Evolutionary conservation across 1,140 invertebrate genomes (phyloP).

Genomic region (Bombus fervidus): DNA sequence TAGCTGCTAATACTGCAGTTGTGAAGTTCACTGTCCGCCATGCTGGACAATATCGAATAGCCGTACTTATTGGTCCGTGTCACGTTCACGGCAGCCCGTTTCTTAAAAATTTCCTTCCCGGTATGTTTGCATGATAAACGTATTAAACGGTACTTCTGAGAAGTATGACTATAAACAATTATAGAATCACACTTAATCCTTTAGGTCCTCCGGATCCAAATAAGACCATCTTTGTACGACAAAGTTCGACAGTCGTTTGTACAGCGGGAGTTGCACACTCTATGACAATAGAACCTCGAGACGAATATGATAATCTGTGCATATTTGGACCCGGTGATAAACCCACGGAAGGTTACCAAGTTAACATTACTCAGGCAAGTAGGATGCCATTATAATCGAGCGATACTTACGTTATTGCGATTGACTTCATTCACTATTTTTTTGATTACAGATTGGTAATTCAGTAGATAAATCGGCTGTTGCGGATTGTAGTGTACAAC

Average conservation of each 20-base stretch:
- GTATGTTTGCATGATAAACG: slow-evolving; percentile 73
- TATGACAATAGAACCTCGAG: slow-evolving; percentile 93
- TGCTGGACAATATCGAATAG: slow-evolving; percentile 93
- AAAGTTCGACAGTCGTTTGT: slow-evolving; percentile 93
- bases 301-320: slow-evolving; percentile 94
- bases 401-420: neutral
- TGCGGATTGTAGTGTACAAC: slow-evolving; percentile 84
- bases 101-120: slow-evolving; percentile 86
- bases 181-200: neutral
- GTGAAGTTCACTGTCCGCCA: slow-evolving; percentile 96
- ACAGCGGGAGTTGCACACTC: slow-evolving; percentile 89
- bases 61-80: slow-evolving; percentile 89
- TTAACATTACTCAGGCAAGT: slow-evolving; percentile 79
- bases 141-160: neutral
- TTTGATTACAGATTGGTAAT: slow-evolving; percentile 80
- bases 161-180: neutral
- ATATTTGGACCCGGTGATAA: slow-evolving; percentile 85
- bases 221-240: slow-evolving; percentile 92
- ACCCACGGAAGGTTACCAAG: slow-evolving; percentile 85
- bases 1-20: slow-evolving; percentile 91
- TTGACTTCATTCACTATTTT: neutral
- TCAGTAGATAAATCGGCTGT: slow-evolving; percentile 78
- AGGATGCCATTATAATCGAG: neutral
- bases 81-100: slow-evolving; percentile 88
- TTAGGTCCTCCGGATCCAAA: slow-evolving; percentile 91